Percentiles rank a stretch among this genome's conserved stretches.
These are phyloP conservation scores for Steinernema carpocapsae DNA, from an alignment of 2,888 invertebrate species.

Conservation along the genomic window DNA sequence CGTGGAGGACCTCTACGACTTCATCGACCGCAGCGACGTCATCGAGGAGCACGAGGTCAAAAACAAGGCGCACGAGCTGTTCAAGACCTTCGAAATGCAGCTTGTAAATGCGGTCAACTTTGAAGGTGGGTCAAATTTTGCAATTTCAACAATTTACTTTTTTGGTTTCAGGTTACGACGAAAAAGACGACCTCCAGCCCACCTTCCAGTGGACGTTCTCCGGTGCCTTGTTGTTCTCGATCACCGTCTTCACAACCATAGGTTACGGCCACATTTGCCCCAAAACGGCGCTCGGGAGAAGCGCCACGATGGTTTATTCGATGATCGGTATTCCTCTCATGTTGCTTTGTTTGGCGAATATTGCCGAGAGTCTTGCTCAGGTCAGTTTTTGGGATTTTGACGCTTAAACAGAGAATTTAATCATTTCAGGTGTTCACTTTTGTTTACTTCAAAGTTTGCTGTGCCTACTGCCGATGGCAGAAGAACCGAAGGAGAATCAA, in stretches of 20 bases:
- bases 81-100: slow-evolving; percentile 70
- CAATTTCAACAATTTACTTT: not conserved
- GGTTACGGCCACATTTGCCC: slow-evolving; percentile 92
- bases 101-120: slow-evolving; percentile 70
- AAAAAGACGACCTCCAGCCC: slow-evolving; percentile 63
- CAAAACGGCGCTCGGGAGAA: slow-evolving; percentile 82
- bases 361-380: slow-evolving; percentile 73
- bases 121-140: slow-evolving; percentile 57
- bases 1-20: slow-evolving; percentile 66
- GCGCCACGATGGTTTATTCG: slow-evolving; percentile 89
- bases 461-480: slow-evolving; percentile 69
- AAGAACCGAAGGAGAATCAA: slow-evolving; percentile 61
- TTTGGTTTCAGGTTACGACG: slow-evolving; percentile 65
- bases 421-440: slow-evolving; percentile 70
- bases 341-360: slow-evolving; percentile 72
- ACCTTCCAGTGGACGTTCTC: slow-evolving; percentile 71
- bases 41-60: slow-evolving; percentile 67
- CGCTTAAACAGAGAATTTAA: not conserved
- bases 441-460: slow-evolving; percentile 71
- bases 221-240: slow-evolving; percentile 71
- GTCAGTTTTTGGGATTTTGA: slow-evolving; percentile 40
- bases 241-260: slow-evolving; percentile 71
- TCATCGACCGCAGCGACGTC: slow-evolving; percentile 68
- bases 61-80: slow-evolving; percentile 65
- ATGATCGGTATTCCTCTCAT: slow-evolving; percentile 76